A percentile compares a stretch with the other conserved stretches of the same genome.
Conservation (phyloP, 2,797 vertebrate species). For the Coreius guichenoti region DNA sequence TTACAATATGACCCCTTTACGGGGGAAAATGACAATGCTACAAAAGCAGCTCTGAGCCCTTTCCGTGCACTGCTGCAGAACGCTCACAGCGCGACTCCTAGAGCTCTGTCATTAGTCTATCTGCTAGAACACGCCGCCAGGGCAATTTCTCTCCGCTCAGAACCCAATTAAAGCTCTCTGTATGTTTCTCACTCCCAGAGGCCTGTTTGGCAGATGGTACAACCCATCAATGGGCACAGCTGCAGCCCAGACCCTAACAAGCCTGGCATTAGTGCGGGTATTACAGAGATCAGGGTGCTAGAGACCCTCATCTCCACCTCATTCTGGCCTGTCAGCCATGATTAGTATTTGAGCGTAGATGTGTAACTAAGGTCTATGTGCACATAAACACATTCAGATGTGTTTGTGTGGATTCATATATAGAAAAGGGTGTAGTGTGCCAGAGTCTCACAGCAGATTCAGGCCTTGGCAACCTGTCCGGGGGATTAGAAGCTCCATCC, state of each 20-base stretch:
- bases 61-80: not conserved
- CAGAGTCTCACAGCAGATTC: constrained; percentile 7
- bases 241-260: constrained; percentile 54
- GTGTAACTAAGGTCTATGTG: constrained; percentile 16
- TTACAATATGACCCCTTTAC: not conserved
- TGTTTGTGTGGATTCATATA: not conserved
- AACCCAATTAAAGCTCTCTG: constrained; percentile 64
- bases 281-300: constrained; percentile 41
- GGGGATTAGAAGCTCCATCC: constrained; percentile 3
- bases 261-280: constrained; percentile 49
- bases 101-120: constrained; percentile 57
- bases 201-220: constrained; percentile 62
- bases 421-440: not conserved
- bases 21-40: not conserved
- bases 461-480: not conserved
- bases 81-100: constrained; percentile 48
- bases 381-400: not conserved
- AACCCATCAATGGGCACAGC: constrained; percentile 54
- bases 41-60: not conserved
- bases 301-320: constrained; percentile 35
- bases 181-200: constrained; percentile 58
- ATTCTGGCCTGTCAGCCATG: constrained; percentile 11
- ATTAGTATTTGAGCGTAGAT: constrained; percentile 11
- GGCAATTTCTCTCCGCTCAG: constrained; percentile 50
- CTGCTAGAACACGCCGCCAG: constrained; percentile 49